Conservation (phyloP, 2,113 vertebrate species). For the Cichladusa arquata region DNA sequence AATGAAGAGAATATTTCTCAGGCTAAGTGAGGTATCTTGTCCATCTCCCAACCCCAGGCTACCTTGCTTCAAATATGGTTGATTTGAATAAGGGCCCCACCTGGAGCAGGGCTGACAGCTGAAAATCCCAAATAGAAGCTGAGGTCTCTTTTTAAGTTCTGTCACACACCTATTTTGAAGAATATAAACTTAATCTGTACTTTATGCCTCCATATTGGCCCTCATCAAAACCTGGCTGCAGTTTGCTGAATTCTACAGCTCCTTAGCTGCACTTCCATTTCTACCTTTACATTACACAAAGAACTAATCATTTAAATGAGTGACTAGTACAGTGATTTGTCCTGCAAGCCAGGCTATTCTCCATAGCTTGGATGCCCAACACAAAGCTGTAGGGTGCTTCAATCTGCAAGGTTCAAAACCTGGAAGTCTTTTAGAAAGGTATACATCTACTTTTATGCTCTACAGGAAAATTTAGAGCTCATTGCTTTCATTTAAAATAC, state of each 20-base stretch:
- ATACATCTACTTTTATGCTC: not conserved
- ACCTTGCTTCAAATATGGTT: not conserved
- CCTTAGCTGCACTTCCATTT: not conserved
- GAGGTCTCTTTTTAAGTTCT: not conserved
- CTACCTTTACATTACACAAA: not conserved
- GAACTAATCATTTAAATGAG: not conserved
- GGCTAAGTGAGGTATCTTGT: not conserved
- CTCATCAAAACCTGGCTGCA: not conserved
- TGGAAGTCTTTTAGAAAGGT: not conserved
- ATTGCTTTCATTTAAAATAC: not conserved
- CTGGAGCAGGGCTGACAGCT: not conserved
- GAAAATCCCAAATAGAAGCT: not conserved
- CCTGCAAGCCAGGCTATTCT: not conserved
- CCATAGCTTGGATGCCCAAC: not conserved
- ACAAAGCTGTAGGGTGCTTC: not conserved
- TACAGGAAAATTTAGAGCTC: not conserved
- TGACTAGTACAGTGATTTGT: not conserved
- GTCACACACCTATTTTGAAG: not conserved
- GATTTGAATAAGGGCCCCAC: not conserved
- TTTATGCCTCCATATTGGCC: not conserved
- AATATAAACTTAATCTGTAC: not conserved
- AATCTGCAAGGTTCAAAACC: not conserved
- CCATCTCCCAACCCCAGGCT: not conserved
- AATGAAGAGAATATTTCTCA: not conserved
- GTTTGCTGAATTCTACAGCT: not conserved